phyloP scores from a whole-genome alignment of 2,113 vertebrate genomes.

The Falcunculus frontatus region DNA sequence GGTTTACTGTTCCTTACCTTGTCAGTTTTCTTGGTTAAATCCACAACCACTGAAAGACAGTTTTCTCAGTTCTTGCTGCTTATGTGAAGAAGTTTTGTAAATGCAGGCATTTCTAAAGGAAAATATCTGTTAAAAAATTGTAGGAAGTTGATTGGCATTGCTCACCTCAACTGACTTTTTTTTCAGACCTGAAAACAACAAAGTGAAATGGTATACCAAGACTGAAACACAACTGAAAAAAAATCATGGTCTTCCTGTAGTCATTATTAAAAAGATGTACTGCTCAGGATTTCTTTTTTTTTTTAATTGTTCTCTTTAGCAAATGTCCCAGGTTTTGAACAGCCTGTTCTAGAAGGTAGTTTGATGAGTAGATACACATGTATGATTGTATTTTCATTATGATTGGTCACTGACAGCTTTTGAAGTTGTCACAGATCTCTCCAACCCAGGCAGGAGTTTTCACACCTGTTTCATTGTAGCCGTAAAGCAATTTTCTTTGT shows the following conservation, averaged over 20 bases:
- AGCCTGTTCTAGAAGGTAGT: background rate
- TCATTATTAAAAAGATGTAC: background rate
- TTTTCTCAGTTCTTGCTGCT: background rate
- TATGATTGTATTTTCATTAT: background rate
- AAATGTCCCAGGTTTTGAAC: background rate
- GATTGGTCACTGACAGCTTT: background rate
- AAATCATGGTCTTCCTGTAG: background rate
- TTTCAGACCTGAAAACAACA: background rate
- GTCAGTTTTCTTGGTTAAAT: background rate
- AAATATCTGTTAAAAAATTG: background rate
- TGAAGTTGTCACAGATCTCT: background rate
- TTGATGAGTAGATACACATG: background rate
- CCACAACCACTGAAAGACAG: background rate
- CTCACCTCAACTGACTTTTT: background rate
- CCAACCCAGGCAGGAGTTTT: background rate
- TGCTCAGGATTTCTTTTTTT: background rate
- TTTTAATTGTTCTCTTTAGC: background rate
- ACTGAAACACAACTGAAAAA: background rate
- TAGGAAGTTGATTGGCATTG: background rate
- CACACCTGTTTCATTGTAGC: background rate
- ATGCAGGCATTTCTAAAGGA: background rate
- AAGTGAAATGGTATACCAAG: background rate
- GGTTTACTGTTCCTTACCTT: background rate
- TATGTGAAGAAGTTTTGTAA: background rate
- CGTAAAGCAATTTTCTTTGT: background rate